Percentiles rank a stretch among this genome's conserved stretches.
These are phyloP conservation scores for Phrynocephalus forsythii DNA, from an alignment of 2,797 vertebrate genomes.

Conservation along the genomic window DNA sequence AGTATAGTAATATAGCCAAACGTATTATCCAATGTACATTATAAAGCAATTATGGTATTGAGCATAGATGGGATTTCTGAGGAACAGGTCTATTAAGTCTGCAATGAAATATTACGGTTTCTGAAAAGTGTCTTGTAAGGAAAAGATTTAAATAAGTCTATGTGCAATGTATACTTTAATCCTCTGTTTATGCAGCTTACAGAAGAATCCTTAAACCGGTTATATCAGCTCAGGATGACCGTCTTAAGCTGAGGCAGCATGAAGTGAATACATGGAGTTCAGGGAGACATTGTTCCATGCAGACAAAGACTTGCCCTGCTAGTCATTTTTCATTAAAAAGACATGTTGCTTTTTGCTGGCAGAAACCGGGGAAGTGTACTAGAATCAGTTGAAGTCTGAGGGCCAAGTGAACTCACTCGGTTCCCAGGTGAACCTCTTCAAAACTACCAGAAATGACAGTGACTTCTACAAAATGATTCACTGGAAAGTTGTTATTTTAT, in stretches of 20 bases:
- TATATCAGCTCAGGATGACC: neutral
- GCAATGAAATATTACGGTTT: slow-evolving; percentile 50
- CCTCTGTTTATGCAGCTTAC: neutral
- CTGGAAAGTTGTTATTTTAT: neutral
- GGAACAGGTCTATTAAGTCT: slow-evolving; percentile 31
- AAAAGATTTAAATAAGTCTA: neutral
- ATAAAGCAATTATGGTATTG: slow-evolving; percentile 63
- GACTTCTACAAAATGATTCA: neutral
- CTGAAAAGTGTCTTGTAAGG: neutral
- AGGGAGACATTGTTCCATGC: neutral
- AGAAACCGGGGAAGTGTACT: neutral
- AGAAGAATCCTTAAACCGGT: neutral
- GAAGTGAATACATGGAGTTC: neutral
- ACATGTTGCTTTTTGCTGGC: neutral
- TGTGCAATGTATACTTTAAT: neutral
- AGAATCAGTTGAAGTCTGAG: neutral
- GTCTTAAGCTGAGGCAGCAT: neutral
- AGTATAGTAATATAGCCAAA: slow-evolving; percentile 46
- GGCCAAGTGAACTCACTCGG: neutral
- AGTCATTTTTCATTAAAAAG: neutral
- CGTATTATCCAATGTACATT: slow-evolving; percentile 48
- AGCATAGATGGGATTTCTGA: slow-evolving; percentile 52
- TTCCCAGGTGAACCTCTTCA: neutral
- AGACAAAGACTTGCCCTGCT: neutral
- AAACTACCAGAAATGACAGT: neutral